Percentiles rank a stretch among this genome's conserved stretches.
Conservation (phyloP, 2,888 invertebrate species). For the Thera britannica region DNA sequence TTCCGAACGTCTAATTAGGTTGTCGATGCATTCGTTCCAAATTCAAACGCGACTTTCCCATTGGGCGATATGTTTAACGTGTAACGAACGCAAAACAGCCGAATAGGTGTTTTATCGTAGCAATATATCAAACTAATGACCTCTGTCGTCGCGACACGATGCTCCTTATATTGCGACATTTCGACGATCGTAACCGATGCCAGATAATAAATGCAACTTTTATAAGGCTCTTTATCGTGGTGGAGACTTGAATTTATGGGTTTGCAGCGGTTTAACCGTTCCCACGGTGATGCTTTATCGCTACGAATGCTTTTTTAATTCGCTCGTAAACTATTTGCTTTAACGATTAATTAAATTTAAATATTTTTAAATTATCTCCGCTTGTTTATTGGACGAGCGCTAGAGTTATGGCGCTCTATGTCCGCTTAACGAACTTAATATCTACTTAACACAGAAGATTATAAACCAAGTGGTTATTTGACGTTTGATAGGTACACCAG, state of each 20-base stretch:
- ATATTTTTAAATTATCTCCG: constrained; percentile 37
- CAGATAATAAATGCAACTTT: constrained; percentile 72
- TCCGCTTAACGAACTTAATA: constrained; percentile 40
- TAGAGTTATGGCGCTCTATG: constrained; percentile 23
- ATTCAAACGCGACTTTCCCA: constrained; percentile 38
- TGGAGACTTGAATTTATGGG: constrained; percentile 62
- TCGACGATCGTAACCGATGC: constrained; percentile 55
- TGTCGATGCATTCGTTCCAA: constrained; percentile 39
- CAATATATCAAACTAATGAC: constrained; percentile 68
- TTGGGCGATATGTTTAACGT: constrained; percentile 39
- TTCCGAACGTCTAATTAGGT: constrained; percentile 37
- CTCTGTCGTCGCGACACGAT: constrained; percentile 50
- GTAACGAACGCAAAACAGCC: constrained; percentile 46
- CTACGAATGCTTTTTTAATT: constrained; percentile 60
- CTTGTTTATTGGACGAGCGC: constrained; percentile 29
- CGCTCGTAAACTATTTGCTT: constrained; percentile 59
- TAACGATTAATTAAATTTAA: constrained; percentile 61
- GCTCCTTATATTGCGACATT: constrained; percentile 60
- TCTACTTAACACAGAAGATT: constrained; percentile 46
- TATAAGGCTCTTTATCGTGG: constrained; percentile 68
- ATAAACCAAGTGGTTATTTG: constrained; percentile 54
- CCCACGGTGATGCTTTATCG: constrained; percentile 67
- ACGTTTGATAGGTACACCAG: constrained; percentile 44
- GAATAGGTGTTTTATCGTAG: constrained; percentile 54
- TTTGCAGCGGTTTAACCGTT: constrained; percentile 62